Conservation (phyloP, 2,113 vertebrate species). For the Labrus mixtus region DNA sequence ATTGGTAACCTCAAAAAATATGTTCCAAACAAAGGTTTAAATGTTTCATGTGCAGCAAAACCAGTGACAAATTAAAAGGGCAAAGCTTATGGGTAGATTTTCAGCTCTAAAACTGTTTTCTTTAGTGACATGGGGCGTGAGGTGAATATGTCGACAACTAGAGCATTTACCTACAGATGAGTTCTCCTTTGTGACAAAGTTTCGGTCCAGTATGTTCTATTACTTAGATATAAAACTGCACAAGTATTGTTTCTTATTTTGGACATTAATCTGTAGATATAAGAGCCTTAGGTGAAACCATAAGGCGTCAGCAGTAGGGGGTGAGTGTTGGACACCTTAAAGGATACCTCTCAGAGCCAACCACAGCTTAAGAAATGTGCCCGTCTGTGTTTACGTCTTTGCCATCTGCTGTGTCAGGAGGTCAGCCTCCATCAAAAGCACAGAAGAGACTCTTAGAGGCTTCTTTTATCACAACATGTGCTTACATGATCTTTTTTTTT, state of each 20-base stretch:
- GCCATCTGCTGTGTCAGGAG: conserved; percentile 45
- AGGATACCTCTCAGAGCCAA: conserved; percentile 5
- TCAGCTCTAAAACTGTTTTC: no score
- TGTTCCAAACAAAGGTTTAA: no score
- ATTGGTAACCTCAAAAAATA: no score
- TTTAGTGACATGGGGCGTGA: no score
- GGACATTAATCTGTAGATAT: neutral
- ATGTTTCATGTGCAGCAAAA: no score
- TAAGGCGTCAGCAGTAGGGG: neutral
- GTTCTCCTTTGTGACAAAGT: neutral
- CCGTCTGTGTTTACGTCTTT: conserved; percentile 11
- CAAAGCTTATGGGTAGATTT: no score
- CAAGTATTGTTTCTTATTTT: no score
- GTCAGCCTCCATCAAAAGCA: neutral
- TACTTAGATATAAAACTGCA: no score
- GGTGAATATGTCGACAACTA: no score
- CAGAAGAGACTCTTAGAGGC: neutral
- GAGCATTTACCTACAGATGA: no score
- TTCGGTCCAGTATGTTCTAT: no score
- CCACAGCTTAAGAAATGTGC: conserved; percentile 1
- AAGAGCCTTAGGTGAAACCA: neutral
- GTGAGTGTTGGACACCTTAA: neutral
- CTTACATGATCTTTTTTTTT: conserved; percentile 2
- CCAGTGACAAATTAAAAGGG: no score
- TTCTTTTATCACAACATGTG: neutral